Conservation (phyloP, 2,113 vertebrate genomes). For the Ornithorhynchus anatinus region DNA sequence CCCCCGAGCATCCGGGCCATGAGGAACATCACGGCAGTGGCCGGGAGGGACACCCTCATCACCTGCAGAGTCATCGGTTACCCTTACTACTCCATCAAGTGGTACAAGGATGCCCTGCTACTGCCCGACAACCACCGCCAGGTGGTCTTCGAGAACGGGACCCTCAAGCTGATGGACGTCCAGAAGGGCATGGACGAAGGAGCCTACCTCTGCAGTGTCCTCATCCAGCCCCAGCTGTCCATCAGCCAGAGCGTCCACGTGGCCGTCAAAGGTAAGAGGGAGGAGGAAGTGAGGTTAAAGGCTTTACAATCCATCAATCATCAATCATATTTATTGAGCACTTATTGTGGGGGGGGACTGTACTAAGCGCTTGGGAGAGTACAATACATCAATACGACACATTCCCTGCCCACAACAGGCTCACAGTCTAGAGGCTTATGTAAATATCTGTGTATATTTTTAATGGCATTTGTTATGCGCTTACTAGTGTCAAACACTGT, state of each 20-base stretch:
- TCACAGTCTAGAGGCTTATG: no score
- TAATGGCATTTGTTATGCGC: no score
- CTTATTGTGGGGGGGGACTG: no score
- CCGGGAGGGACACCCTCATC: constrained; percentile 96
- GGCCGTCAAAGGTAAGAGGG: constrained; percentile 90
- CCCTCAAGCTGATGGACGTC: constrained; percentile 94
- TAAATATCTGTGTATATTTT: no score
- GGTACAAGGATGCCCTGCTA: constrained; percentile 94
- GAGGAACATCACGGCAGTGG: constrained; percentile 96
- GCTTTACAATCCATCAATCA: no score
- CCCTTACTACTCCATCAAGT: constrained; percentile 98
- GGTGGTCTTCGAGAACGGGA: constrained; percentile 97
- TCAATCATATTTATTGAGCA: no score
- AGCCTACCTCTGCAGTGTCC: constrained; percentile 95
- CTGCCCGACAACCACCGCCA: constrained; percentile 98
- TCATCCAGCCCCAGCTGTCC: constrained; percentile 96
- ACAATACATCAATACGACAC: no score
- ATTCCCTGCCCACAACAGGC: no score
- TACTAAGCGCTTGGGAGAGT: no score
- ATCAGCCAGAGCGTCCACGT: constrained; percentile 96
- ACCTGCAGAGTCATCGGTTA: constrained; percentile 98
- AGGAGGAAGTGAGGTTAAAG: no score
- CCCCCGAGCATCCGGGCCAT: constrained; percentile 94
- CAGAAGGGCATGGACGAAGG: constrained; percentile 99
- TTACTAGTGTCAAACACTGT: no score